These are phyloP conservation scores for Tortrix viridana DNA, from an alignment of 2,888 invertebrate genomes.

Conservation along the genomic window DNA sequence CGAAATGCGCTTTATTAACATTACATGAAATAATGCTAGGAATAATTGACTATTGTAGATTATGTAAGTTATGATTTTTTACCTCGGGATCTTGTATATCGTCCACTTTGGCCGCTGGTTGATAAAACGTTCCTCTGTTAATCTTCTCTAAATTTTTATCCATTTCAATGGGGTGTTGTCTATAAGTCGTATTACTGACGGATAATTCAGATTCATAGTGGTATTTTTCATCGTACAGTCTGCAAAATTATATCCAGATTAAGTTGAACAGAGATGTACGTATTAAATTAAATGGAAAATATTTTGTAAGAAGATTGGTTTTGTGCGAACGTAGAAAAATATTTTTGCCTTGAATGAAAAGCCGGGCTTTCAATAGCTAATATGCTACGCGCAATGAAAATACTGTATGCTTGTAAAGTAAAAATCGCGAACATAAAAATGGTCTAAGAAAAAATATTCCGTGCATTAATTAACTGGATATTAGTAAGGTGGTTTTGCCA, in stretches of 20 bases:
- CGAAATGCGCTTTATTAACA: no score
- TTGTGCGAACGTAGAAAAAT: not conserved
- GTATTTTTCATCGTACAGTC: slow-evolving; percentile 62
- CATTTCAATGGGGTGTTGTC: slow-evolving; percentile 60
- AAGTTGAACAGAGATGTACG: no score
- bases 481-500: no score
- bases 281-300: not conserved
- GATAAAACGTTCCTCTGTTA: slow-evolving; percentile 65
- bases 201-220: slow-evolving; percentile 60
- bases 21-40: no score
- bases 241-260: slow-evolving; percentile 32
- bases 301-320: not conserved
- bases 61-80: slow-evolving; percentile 24
- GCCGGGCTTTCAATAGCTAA: not conserved
- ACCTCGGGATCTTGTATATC: slow-evolving; percentile 69
- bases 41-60: no score
- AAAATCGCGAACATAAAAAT: no score
- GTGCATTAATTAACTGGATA: no score
- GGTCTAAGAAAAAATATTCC: no score
- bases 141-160: slow-evolving; percentile 63
- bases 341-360: not conserved
- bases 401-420: no score
- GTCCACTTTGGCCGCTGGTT: slow-evolving; percentile 62
- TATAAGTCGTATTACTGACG: slow-evolving; percentile 60
- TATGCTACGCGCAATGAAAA: not conserved